These are phyloP conservation scores for Sminthurides aquaticus DNA, from an alignment of 2,888 invertebrate genomes.

Conservation along the genomic window DNA sequence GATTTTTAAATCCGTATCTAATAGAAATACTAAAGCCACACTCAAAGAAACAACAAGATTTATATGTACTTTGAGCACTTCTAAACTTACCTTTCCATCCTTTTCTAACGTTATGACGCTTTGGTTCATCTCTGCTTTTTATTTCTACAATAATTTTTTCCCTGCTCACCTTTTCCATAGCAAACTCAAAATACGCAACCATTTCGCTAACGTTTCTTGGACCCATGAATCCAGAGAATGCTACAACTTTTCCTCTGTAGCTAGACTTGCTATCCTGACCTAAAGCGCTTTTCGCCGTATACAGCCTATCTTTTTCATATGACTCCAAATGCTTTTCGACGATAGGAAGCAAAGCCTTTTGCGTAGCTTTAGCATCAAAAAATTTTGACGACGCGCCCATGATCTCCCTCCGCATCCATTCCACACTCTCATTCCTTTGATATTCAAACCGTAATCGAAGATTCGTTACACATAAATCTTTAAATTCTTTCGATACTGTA, in stretches of 20 bases:
- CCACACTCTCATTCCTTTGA: not conserved
- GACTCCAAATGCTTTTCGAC: not conserved
- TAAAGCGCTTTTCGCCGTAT: not conserved
- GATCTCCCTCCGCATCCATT: not conserved
- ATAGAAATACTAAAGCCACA: no score
- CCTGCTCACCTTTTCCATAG: not conserved
- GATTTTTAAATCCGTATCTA: no score
- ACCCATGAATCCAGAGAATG: not conserved
- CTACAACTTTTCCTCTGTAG: no score
- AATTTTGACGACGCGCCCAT: not conserved
- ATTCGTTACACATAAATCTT: not conserved
- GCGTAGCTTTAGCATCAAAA: not conserved
- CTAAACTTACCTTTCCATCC: no score
- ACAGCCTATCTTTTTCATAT: not conserved
- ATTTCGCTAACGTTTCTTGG: not conserved
- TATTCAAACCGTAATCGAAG: not conserved
- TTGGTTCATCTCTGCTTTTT: not conserved
- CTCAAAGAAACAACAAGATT: not conserved
- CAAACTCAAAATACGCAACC: not conserved
- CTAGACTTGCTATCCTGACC: not conserved
- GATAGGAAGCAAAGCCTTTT: not conserved
- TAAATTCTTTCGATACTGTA: not conserved
- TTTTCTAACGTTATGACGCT: no score
- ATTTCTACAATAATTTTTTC: not conserved
- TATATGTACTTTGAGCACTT: no score